Evolutionary conservation across 2,888 invertebrate species (phyloP), one percentile per base, ranked within the genome.

Genomic region (Pedicia rivosa): DNA sequence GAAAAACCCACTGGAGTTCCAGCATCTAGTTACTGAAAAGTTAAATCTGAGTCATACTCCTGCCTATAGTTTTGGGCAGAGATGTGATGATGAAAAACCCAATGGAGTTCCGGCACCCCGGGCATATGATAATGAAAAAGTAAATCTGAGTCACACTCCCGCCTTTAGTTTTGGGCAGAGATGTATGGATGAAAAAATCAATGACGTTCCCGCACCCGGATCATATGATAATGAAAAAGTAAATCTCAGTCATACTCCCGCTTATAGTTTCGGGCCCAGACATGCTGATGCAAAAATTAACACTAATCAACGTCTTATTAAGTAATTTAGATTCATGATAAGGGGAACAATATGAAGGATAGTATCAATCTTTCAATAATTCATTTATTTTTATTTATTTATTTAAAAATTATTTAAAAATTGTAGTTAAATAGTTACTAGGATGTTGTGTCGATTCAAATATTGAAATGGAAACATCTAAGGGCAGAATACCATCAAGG

Each of bases 41-140:
- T 53, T 63, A 29, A 48, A 59, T 2, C 52, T 67, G 35, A 73
- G 74, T 48, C 68, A 63, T 47, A 68, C 73, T 28, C 79, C 80
- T 32, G 42, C 65, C 43, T 76, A 63, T 49, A 66, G 67, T 32
- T 70, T 79, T 44, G 68, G 70, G 27, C 57, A 67, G 2, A 71
- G 66, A 51, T 62, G 65, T 8, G 56, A 70, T 41, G 61, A 65
- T 42, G 68, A 69, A 36, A 72, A 68, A 46, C 59, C 69, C 45
- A 74, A 69, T 54, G 66, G 72, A 42, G 74, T 72, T 37, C 79
- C 79, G 59, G 82, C 78, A 59, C 69, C 70, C 46, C 62, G 60
- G 42, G 63, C 67, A 7, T 78, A 78, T 51, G 53, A 54, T 38
- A 63, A 72, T 13, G 74, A 74, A 44, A 67, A 68, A 52, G 48